Evolutionary conservation across 2,113 vertebrate genomes (phyloP).

Genomic region (Odontophorus gujanensis): DNA sequence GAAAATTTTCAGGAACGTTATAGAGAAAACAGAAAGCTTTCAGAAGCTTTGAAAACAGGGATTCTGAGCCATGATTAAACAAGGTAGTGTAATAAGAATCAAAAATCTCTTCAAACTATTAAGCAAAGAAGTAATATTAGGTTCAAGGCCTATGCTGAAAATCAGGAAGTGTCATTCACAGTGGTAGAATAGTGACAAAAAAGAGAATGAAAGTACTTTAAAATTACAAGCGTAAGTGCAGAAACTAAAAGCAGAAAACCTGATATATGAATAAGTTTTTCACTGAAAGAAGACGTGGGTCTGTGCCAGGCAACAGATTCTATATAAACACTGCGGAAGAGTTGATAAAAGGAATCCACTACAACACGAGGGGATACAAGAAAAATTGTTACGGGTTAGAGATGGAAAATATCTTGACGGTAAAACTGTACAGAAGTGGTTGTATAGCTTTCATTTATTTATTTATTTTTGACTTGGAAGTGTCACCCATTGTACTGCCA

Average conservation of each 20-base stretch:
- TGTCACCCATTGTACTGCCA: background rate
- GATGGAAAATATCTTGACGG: background rate
- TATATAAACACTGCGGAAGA: background rate
- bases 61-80: background rate
- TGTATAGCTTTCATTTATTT: background rate
- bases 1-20: background rate
- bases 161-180: background rate
- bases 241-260: background rate
- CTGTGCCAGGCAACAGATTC: background rate
- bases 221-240: background rate
- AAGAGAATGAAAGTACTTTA: background rate
- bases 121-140: background rate
- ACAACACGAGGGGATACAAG: background rate
- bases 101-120: background rate
- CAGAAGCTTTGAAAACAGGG: background rate
- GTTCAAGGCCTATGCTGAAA: background rate
- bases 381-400: background rate
- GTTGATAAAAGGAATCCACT: background rate
- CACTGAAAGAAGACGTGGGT: background rate
- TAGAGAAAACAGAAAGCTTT: no score
- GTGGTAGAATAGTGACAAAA: background rate
- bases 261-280: background rate
- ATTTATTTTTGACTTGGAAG: background rate
- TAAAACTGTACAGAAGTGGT: background rate
- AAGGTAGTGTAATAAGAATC: background rate